Evolutionary conservation across 2,797 vertebrate genomes (phyloP).

Genomic region (Iguana delicatissima): DNA sequence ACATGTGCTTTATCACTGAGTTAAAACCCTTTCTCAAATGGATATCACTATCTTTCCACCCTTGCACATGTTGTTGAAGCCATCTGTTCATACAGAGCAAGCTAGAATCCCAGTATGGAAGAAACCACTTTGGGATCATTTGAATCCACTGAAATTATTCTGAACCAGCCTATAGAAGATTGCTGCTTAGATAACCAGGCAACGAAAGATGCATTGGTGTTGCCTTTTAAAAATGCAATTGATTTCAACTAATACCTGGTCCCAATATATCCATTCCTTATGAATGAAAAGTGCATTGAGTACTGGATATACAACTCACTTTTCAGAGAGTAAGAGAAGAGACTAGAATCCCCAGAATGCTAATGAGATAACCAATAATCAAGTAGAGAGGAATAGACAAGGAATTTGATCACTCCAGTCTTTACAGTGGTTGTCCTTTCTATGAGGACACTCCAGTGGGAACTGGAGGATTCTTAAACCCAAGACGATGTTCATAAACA

Average conservation of each 20-base stretch:
- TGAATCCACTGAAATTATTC: not conserved
- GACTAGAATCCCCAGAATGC: not conserved
- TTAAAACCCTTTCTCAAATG: not conserved
- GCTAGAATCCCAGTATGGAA: not conserved
- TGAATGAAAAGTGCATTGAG: not conserved
- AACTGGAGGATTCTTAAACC: slow-evolving; percentile 39
- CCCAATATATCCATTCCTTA: not conserved
- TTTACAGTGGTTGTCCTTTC: slow-evolving; percentile 18
- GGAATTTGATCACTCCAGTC: not conserved
- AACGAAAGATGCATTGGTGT: not conserved
- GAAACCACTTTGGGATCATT: not conserved
- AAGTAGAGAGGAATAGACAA: not conserved
- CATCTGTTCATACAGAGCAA: not conserved
- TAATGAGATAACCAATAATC: not conserved
- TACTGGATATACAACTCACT: not conserved
- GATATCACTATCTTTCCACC: not conserved
- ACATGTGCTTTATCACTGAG: not conserved
- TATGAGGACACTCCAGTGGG: not conserved
- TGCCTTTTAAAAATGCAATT: not conserved
- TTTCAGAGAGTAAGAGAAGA: not conserved
- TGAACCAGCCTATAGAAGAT: not conserved
- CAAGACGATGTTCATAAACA: slow-evolving; percentile 41
- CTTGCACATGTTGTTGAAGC: not conserved
- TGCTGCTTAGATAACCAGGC: not conserved
- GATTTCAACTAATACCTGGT: not conserved